Evolutionary conservation across 2,797 vertebrate genomes (phyloP), one percentile per base, ranked within the genome.

Genomic region (Cephalopachus bancanus): DNA sequence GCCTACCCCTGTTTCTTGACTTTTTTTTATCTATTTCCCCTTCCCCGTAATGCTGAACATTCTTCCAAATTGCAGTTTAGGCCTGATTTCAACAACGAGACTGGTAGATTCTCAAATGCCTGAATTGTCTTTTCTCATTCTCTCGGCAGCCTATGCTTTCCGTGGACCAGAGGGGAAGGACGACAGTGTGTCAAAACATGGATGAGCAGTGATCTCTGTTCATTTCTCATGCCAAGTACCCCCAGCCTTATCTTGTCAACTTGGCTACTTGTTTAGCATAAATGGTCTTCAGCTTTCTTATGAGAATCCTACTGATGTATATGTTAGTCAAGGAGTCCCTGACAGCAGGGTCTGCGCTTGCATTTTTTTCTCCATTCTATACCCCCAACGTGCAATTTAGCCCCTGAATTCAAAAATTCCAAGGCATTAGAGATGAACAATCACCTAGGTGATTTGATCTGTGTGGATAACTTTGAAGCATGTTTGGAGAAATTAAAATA

Each of bases 21-120:
- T 51, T 79, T 96, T 96, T 37, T 89, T 64, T 33, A 30, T 89
- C 51, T 78, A 28, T 71, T 95, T 93, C 44, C 14, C 84, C 55
- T 95, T 86, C 57, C 60, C 20, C 60, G 10, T 74, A 93, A 71
- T 74, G 30, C 59, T 80, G 51, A 87, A 17, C 28, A 51, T 62
- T 37, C 33, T 94, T 95, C 44, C 91, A 85, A 72, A 79, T 62
- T 94, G 55, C 6, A 28, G 26, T 93, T 89, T 57, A 76, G 81
- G 67, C 24, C 69, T 75, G 51, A 94, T 86, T 95, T 94, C 62
- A 53, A 19, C 24, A 37, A 12, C 26, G n/a, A 57, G 19, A 19
- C 30, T 37, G 20, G 20, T 79, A 64, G 15, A 53, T 20, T 24
- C 53, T 95, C 44, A 69, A 51, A 49, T 57, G 55, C 86, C n/a